Base-by-base conservation (phyloP, 2,113 vertebrate genomes). In the Carlito syrichta region DNA sequence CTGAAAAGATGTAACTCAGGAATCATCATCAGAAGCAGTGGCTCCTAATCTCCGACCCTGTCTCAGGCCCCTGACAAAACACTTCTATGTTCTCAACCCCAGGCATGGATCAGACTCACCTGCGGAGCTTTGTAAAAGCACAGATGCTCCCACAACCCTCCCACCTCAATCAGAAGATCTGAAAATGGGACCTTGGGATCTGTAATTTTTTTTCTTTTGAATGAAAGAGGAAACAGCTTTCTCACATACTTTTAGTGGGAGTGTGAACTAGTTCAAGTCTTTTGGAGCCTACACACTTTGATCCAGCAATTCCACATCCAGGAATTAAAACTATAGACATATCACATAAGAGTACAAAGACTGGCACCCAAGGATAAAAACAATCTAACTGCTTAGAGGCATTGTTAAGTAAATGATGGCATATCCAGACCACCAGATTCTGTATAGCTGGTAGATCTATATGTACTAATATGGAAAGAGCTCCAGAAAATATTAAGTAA, bases 271-370 rank as follows among this genome's bases (percentile, higher is more conserved):
- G 83, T 78, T 79, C n/a, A 23, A 9, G 81, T 83, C 52, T 87
- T 93, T 40, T 23, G 3, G 86, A 60, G 43, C n/a, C 50, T 43
- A 66, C 13, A 82, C 16, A 79, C 79, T 93, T 81, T 35, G 66
- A 96, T 58, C 48, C 54, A 82, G 71, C 82, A 68, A 38, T 73
- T 62, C 56, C 60, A 91, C 82, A 74, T 68, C 89, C 40, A 95
- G 43, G 43, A 86, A 76, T 54, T 45, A 69, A 76, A 50, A 79
- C 27, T 82, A 56, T 38, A 78, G 52, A 43, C 89, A 79, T 30
- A 58, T 92, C 8, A 48, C 52, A 69, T 7, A 35, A 30, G 54
- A 66, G 68, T 40, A 48, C 5, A 17, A 40, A 40, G 71, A 71
- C 62, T 20, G 40, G 79, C 38, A 79, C 16, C 74, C 32, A 16